Base-by-base conservation (phyloP, 2,113 vertebrate genomes). In the Ceuthmochares aereus region DNA sequence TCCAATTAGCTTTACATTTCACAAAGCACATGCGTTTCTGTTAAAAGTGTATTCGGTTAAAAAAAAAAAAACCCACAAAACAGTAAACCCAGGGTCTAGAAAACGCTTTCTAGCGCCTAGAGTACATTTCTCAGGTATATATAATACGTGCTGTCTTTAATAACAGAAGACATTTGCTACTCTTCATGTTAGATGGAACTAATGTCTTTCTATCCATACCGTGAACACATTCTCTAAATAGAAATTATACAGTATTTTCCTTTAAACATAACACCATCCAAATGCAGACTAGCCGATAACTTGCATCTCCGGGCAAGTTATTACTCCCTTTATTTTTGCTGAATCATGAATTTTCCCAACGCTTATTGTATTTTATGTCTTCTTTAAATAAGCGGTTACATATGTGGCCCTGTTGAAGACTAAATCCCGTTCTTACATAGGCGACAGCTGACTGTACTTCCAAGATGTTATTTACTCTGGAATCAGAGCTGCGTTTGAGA, bases 171-270 rank as follows among this genome's bases (percentile, higher is more conserved):
- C 84, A 84, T 96, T 96, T 94, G 81, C 81, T 89, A 83, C 74
- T 96, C 76, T 87, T 95, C 60, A 30, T 75, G 90, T 94, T 78
- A 91, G 90, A 96, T 90, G 95, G 95, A 96, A 97, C 96, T 97
- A 94, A 97, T 92, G 80, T 69, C 83, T 84, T 89, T 94, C 90
- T 49, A 88, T 14, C 80, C 86, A 54, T 49, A 93, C 93, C 93
- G 86, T 95, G 96, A 96, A 96, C 83, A 84, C 43, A 94, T 87
- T 96, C 76, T 92, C 83, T 87, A 79, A 84, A 51, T 26, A 95
- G 80, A 76, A 97, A 94, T 95, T 97, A 96, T 93, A 89, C 91
- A 97, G 89, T 68, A 14, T 95, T 96, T 92, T 68, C 36, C 84
- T 95, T 96, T 94, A 96, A 96, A 93, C 87, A 59, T 87, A 84